A percentile compares a stretch with the other conserved stretches of the same genome.
These are phyloP conservation scores for Chelidonichthys spinosus DNA, from an alignment of 2,797 vertebrate genomes.

Conservation along the genomic window DNA sequence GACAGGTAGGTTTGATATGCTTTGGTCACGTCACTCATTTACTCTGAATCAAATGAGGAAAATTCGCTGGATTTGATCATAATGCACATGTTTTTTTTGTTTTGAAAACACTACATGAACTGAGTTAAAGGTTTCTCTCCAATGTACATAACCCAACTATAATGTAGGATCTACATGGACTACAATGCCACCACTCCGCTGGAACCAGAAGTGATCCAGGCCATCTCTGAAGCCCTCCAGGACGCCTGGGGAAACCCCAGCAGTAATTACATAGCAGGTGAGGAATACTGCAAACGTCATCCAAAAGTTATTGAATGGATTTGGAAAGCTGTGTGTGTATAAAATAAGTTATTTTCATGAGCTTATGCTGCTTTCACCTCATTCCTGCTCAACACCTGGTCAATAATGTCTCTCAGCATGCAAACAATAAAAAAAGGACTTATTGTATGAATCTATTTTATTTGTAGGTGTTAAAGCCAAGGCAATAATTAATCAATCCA, in stretches of 20 bases:
- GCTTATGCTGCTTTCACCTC: not conserved
- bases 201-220: slow-evolving; percentile 87
- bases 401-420: not conserved
- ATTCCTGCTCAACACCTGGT: not conserved
- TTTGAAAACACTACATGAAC: not conserved
- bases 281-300: slow-evolving; percentile 4
- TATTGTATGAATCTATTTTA: not conserved
- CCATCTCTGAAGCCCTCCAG: slow-evolving; percentile 84
- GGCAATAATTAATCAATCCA: slow-evolving; percentile 84
- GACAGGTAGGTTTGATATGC: slow-evolving; percentile 58
- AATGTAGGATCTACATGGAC: slow-evolving; percentile 90
- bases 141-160: not conserved
- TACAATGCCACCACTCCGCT: slow-evolving; percentile 94
- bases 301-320: not conserved
- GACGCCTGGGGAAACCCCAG: slow-evolving; percentile 98
- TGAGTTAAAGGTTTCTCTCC: not conserved
- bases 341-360: not conserved
- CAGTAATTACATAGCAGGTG: slow-evolving; percentile 91
- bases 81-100: not conserved
- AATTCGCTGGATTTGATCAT: not conserved
- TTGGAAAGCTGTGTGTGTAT: not conserved
- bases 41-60: not conserved
- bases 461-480: slow-evolving; percentile 89
- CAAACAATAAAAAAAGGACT: not conserved
- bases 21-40: not conserved